phyloP scores from a whole-genome alignment of 2,797 vertebrate genomes.

The Melanotaenia parkinsoni region DNA sequence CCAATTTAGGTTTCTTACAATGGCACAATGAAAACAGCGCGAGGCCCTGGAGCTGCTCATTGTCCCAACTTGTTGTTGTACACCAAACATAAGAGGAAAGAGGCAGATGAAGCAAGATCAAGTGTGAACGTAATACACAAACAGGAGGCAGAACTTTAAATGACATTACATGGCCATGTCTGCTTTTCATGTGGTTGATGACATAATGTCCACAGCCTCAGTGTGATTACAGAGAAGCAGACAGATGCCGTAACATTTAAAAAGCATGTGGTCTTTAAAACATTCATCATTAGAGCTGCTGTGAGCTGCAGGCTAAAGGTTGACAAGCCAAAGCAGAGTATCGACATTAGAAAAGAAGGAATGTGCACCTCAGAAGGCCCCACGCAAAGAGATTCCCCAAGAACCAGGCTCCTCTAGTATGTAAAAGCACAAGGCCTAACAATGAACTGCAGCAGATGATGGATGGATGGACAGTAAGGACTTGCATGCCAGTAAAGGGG shows the following conservation, averaged over 20 bases:
- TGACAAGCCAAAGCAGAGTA: conserved; percentile 13
- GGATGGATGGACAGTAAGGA: conserved; percentile 39
- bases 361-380: conserved; percentile 13
- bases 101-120: not conserved
- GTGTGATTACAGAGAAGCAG: conserved; percentile 37
- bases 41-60: conserved; percentile 9
- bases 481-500: conserved; percentile 20
- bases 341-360: conserved; percentile 11
- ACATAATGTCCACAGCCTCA: conserved; percentile 36
- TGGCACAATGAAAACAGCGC: not conserved
- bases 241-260: not conserved
- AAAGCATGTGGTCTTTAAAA: no score
- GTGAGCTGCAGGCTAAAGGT: not conserved
- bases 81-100: conserved; percentile 3
- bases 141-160: not conserved
- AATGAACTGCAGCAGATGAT: conserved; percentile 23
- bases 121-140: not conserved
- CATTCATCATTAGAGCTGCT: no score
- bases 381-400: conserved; percentile 47
- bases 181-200: conserved; percentile 34
- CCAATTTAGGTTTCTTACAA: conserved; percentile 31
- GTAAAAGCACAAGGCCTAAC: conserved; percentile 23
- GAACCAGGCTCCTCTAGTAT: conserved; percentile 19
- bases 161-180: not conserved
- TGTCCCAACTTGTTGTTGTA: not conserved